Conservation (phyloP, 2,888 invertebrate species). For the Leucoptera coffeella region DNA sequence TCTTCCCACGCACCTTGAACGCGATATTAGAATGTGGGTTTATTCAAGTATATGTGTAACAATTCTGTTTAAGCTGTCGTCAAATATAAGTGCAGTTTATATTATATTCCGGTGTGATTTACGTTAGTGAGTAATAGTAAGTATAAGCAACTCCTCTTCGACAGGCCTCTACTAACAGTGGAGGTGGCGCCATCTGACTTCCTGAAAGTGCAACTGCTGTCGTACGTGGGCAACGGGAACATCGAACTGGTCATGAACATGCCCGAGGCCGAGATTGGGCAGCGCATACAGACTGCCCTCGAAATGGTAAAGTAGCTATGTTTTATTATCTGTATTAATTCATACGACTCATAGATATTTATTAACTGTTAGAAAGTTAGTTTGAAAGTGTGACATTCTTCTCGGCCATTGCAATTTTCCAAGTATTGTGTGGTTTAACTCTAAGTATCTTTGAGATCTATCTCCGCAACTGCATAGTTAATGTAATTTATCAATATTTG, state of each 20-base stretch:
- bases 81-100: too few relatives aligned
- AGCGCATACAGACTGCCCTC: slow-evolving; percentile 66
- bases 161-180: slow-evolving; percentile 16
- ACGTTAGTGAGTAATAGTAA: slow-evolving; percentile 6
- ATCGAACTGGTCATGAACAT: slow-evolving; percentile 20
- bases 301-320: slow-evolving; percentile 43
- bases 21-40: too few relatives aligned
- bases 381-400: background rate
- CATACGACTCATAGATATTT: too few relatives aligned
- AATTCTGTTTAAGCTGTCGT: too few relatives aligned
- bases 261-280: slow-evolving; percentile 70
- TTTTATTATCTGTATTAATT: too few relatives aligned
- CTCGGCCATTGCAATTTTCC: slow-evolving; percentile 1
- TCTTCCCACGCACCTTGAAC: too few relatives aligned
- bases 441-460: too few relatives aligned
- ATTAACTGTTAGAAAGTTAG: background rate
- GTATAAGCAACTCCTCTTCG: slow-evolving; percentile 7
- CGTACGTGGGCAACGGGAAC: slow-evolving; percentile 30
- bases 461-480: too few relatives aligned
- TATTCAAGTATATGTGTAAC: too few relatives aligned
- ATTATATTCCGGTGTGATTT: background rate
- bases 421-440: too few relatives aligned
- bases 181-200: slow-evolving; percentile 15
- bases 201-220: slow-evolving; percentile 19
- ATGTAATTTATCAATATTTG: too few relatives aligned